Conservation (phyloP, 2,888 invertebrate species). For the Leptinotarsa rubiginosa region DNA sequence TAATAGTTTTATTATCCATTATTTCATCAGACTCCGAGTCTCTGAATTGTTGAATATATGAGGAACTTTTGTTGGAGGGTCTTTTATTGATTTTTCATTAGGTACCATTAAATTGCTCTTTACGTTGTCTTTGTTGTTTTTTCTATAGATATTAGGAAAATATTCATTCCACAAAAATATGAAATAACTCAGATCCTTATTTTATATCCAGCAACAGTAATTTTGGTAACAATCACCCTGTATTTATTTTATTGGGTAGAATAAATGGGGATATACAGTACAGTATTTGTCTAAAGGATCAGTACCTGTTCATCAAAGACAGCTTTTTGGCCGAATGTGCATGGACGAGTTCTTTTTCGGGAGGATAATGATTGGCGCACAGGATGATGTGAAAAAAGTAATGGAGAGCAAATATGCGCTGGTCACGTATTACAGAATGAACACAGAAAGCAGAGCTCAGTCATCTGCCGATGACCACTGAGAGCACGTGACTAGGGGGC, state of each 20-base stretch:
- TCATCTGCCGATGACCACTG: too few species aligned
- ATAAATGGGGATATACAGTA: slow-evolving; percentile 67
- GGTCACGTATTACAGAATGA: slow-evolving; percentile 99
- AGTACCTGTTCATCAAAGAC: slow-evolving; percentile 97
- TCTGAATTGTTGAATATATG: not conserved
- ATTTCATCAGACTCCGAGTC: not conserved
- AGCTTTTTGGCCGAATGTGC: slow-evolving; percentile 97
- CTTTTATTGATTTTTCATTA: not conserved
- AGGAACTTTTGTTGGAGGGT: not conserved
- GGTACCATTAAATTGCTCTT: not conserved
- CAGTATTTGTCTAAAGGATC: slow-evolving; percentile 99
- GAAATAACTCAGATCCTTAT: too few species aligned
- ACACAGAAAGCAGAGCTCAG: slow-evolving; percentile 71
- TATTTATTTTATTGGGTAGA: too few species aligned
- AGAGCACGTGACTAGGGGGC: too few species aligned
- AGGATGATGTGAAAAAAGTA: slow-evolving; percentile 97
- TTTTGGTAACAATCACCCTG: too few species aligned
- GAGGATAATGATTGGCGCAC: slow-evolving; percentile 97
- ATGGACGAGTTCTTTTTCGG: slow-evolving; percentile 99
- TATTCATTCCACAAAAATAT: too few species aligned
- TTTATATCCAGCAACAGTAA: too few species aligned
- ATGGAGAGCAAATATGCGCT: slow-evolving; percentile 97
- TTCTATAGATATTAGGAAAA: not conserved
- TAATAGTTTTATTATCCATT: not conserved
- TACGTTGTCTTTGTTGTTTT: not conserved